Evolutionary conservation across 2,113 vertebrate genomes (phyloP).

Genomic region (Gadus macrocephalus): DNA sequence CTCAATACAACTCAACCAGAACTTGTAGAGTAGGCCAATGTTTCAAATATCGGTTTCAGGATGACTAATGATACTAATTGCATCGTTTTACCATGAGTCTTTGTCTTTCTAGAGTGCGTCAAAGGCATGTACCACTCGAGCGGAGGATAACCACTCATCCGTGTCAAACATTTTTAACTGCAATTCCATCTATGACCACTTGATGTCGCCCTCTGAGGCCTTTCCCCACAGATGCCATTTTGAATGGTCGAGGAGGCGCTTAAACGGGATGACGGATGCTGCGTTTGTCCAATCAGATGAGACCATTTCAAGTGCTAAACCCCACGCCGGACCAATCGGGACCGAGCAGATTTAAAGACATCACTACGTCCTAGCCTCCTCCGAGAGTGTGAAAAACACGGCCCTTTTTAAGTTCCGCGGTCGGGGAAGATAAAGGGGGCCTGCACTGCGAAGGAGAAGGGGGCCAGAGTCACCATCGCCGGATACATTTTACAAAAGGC

Average conservation of each 20-base stretch:
- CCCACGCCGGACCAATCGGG: conserved; percentile 46
- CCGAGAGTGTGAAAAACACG: conserved; percentile 37
- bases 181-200: conserved; percentile 18
- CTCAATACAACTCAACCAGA: too few relatives aligned
- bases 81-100: too few relatives aligned
- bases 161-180: not conserved
- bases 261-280: conserved; percentile 19
- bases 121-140: too few relatives aligned
- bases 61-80: too few relatives aligned
- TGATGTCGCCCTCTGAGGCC: conserved; percentile 11
- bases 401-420: conserved; percentile 68
- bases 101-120: too few relatives aligned
- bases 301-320: not conserved
- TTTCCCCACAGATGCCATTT: conserved; percentile 37
- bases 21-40: too few relatives aligned
- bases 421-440: conserved; percentile 50
- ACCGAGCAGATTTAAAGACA: not conserved
- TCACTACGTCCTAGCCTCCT: conserved; percentile 38
- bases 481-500: not conserved
- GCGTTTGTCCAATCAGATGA: conserved; percentile 44
- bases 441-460: conserved; percentile 32
- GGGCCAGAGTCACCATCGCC: conserved; percentile 20
- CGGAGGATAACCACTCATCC: too few relatives aligned
- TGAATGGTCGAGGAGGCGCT: conserved; percentile 11
- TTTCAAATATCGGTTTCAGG: too few relatives aligned